Conservation (phyloP, 2,113 vertebrate genomes). For the Aleadryas rufinucha region DNA sequence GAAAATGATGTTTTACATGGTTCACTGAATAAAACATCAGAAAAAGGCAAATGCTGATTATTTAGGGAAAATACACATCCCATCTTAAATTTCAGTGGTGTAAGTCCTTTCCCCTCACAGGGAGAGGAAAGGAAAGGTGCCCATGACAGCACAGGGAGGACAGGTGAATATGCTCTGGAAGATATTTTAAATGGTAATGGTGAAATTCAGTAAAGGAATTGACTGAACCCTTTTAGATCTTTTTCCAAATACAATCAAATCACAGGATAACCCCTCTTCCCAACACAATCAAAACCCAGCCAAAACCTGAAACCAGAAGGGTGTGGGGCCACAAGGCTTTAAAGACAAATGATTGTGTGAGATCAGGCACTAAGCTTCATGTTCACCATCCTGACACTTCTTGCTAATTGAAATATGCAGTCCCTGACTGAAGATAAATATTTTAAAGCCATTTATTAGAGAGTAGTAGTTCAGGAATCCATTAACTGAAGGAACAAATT, state of each 20-base stretch:
- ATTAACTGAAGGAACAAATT: background rate
- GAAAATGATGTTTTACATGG: background rate
- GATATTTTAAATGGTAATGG: background rate
- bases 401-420: background rate
- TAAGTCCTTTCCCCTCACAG: background rate
- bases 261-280: background rate
- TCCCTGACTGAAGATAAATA: background rate
- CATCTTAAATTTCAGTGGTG: background rate
- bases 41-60: background rate
- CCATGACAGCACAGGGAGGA: background rate
- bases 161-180: background rate
- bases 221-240: background rate
- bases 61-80: background rate
- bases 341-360: background rate
- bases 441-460: background rate
- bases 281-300: background rate
- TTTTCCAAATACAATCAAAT: background rate
- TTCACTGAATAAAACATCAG: background rate
- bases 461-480: background rate
- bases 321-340: background rate
- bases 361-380: background rate
- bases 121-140: background rate
- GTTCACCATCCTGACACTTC: background rate
- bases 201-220: background rate
- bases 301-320: background rate